Evolutionary conservation across 64 coral and sea anemone genomes (phyloP), one percentile per base, ranked within the genome.

Genomic region (Stichodactyla helianthus): DNA sequence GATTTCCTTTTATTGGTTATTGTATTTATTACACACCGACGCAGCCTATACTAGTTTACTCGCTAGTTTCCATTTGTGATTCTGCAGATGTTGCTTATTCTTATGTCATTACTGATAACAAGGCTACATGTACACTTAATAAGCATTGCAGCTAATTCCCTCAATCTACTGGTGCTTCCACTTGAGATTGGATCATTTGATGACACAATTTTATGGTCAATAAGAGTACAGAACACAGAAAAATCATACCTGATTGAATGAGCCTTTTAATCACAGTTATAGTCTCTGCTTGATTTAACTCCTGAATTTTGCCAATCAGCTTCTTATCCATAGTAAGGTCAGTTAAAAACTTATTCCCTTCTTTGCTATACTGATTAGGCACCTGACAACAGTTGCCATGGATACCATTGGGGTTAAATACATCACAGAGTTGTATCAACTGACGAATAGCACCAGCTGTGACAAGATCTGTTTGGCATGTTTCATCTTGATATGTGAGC

Each of bases 351-450:
- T 80, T 26, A 23, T 79, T 87, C 26, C 88, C 92, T 14, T 89
- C 71, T 8, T 28, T 19, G 0, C 62, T 85, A 11, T 79, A 86
- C 19, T 68, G 0, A 6, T 55, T 59, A 9, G 20, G 25, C 7
- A 84, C 22, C 13, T 82, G 60, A 59, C 92, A 93, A 87, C 92
- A 93, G 53, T 77, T 93, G 59, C 83, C 52, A 74, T 93, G 92
- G 31, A 10, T 25, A 77, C 83, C 84, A 53, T 22, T 59, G 16
- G 87, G 57, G 35, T 89, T 76, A 65, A 86, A 89, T 52, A 89
- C 65, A 19, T 89, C 88, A 74, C 92, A 89, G 77, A 93, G 55
- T 86, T 85, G 15, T 4, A 93, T 71, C 16, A 93, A 19, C 10
- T 82, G 83, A 23, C 88, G 84, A 26, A 93, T 83, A 19, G 65